Evolutionary conservation across 2,888 invertebrate species (phyloP).

Genomic region (Hydraecia micacea): DNA sequence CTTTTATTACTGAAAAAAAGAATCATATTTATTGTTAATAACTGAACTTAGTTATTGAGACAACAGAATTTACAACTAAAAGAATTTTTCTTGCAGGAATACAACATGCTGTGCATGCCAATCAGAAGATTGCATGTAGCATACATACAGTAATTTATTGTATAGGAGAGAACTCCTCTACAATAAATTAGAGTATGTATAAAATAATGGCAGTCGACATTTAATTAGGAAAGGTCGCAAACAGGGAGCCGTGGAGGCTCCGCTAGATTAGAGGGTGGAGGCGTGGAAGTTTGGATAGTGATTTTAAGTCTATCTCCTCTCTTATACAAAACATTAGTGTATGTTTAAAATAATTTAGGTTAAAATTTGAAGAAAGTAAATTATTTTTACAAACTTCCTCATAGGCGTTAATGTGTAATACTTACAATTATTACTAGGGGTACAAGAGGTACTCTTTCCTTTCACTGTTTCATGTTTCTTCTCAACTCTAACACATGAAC

Average conservation of each 20-base stretch:
- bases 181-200: neutral
- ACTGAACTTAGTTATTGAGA: neutral
- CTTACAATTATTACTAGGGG: slow-evolving; percentile 82
- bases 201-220: neutral
- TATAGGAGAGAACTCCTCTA: neutral
- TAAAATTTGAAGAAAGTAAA: neutral
- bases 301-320: neutral
- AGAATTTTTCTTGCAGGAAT: neutral
- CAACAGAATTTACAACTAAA: neutral
- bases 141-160: neutral
- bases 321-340: neutral
- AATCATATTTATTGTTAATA: neutral
- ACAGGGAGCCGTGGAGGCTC: neutral
- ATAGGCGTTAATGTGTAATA: slow-evolving; percentile 51
- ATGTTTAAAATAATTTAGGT: neutral
- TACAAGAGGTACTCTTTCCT: slow-evolving; percentile 69
- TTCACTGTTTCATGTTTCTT: slow-evolving; percentile 74
- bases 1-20: slow-evolving; percentile 90
- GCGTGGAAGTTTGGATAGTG: neutral
- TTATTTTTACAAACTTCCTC: neutral
- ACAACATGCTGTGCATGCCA: neutral
- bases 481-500: slow-evolving; percentile 82
- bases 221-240: neutral
- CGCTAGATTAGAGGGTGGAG: neutral
- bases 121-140: neutral